These are phyloP conservation scores for Dryococelus australis DNA, from an alignment of 2,888 invertebrate species.

Conservation along the genomic window DNA sequence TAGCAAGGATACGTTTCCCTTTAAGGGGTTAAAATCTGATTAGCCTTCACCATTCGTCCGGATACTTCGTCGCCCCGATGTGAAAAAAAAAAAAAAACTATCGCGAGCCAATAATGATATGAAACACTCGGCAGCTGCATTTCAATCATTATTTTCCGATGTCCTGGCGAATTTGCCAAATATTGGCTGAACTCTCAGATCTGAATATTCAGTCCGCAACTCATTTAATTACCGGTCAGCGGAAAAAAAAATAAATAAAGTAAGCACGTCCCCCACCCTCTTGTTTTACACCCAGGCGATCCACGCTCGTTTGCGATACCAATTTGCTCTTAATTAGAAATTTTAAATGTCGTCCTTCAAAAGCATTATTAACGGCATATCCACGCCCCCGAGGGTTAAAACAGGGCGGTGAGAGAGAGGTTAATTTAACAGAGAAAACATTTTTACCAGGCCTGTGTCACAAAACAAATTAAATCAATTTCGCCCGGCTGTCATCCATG, in stretches of 20 bases:
- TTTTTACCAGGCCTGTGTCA: neutral
- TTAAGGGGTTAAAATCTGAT: too few relatives aligned
- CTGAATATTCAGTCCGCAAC: neutral
- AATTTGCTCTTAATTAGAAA: slow-evolving; percentile 10
- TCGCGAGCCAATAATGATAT: neutral
- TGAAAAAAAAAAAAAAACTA: neutral
- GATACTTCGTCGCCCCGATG: too few relatives aligned
- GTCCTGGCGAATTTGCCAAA: neutral
- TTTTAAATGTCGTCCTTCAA: neutral
- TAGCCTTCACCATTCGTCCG: too few relatives aligned
- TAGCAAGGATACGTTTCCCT: too few relatives aligned
- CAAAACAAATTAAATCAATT: neutral
- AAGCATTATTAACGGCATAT: neutral
- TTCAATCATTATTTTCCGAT: neutral
- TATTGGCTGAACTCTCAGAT: slow-evolving; percentile 11
- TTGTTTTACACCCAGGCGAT: neutral
- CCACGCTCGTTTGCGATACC: slow-evolving; percentile 6
- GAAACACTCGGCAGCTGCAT: neutral
- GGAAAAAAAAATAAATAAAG: neutral
- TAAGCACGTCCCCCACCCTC: too few relatives aligned
- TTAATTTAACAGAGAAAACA: neutral
- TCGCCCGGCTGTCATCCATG: neutral
- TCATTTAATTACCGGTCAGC: neutral
- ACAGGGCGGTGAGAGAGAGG: neutral
- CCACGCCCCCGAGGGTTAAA: neutral